Percentiles rank a stretch among this genome's conserved stretches.
These are phyloP conservation scores for Ornithoptera alexandrae DNA, from an alignment of 2,888 invertebrate genomes.

Conservation along the genomic window DNA sequence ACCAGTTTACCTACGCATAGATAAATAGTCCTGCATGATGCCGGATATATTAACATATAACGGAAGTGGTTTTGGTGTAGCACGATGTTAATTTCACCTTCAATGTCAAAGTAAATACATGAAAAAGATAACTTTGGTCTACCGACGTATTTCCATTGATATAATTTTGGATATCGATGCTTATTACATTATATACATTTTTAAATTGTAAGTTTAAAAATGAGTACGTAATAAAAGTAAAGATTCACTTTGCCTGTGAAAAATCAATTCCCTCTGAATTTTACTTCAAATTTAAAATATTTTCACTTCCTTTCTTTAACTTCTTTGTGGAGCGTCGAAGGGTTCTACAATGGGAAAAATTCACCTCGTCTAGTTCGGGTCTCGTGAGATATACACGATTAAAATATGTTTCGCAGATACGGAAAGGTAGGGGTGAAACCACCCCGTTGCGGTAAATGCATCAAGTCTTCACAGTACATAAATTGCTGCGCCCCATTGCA, in stretches of 20 bases:
- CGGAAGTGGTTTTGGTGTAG: background rate
- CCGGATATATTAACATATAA: conserved; percentile 1
- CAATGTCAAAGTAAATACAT: no score
- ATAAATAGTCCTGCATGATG: background rate
- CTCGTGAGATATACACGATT: conserved; percentile 14
- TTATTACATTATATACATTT: no score
- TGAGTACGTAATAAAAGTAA: background rate
- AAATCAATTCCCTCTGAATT: background rate
- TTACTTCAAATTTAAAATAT: background rate
- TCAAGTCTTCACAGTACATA: conserved; percentile 74
- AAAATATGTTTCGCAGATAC: conserved; percentile 29
- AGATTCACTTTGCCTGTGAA: background rate
- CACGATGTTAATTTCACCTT: no score
- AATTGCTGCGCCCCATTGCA: conserved; percentile 67
- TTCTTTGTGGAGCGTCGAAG: background rate
- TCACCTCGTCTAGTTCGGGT: conserved; percentile 4
- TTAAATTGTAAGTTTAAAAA: no score
- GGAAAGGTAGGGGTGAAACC: conserved; percentile 46
- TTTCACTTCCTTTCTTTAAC: background rate
- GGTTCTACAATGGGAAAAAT: conserved; percentile 1
- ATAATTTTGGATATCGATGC: no score
- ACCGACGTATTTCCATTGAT: no score
- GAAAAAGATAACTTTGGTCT: no score
- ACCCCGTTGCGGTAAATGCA: conserved; percentile 44
- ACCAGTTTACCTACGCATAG: background rate